These are phyloP conservation scores for Threskiornis aethiopicus DNA, from an alignment of 2,797 vertebrate species.

Conservation along the genomic window DNA sequence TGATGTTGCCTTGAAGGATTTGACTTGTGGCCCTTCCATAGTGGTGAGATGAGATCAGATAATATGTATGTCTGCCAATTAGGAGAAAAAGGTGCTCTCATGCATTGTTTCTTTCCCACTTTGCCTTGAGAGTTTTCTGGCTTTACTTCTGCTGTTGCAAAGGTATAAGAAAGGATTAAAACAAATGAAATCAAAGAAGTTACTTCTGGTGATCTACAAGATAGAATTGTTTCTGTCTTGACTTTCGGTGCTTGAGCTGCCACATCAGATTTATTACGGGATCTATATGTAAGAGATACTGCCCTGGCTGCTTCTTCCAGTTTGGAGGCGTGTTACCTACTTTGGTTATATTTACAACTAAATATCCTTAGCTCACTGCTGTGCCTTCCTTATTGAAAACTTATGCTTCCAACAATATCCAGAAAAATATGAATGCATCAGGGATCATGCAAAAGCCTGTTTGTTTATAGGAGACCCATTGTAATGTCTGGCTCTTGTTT, in stretches of 20 bases:
- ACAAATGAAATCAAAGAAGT: background rate
- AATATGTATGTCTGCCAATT: background rate
- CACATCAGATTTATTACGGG: background rate
- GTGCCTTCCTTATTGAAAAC: background rate
- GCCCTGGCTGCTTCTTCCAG: background rate
- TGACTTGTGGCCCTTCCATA: background rate
- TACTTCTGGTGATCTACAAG: background rate
- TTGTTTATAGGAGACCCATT: background rate
- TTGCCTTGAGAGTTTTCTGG: background rate
- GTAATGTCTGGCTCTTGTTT: background rate
- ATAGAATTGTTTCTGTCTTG: background rate
- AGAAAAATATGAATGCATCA: background rate
- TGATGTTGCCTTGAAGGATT: background rate
- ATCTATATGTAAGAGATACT: background rate
- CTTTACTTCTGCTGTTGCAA: background rate
- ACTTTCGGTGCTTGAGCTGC: background rate
- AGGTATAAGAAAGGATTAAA: background rate
- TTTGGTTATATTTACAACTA: background rate
- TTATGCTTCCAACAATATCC: background rate
- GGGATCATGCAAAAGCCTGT: background rate
- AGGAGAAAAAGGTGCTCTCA: background rate
- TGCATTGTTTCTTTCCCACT: background rate
- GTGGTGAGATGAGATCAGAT: background rate
- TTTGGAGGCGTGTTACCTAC: background rate
- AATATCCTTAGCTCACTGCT: background rate